Percentiles rank a stretch among this genome's conserved stretches.
Conservation (phyloP, 2,888 invertebrate genomes). For the Apantesis nais region DNA sequence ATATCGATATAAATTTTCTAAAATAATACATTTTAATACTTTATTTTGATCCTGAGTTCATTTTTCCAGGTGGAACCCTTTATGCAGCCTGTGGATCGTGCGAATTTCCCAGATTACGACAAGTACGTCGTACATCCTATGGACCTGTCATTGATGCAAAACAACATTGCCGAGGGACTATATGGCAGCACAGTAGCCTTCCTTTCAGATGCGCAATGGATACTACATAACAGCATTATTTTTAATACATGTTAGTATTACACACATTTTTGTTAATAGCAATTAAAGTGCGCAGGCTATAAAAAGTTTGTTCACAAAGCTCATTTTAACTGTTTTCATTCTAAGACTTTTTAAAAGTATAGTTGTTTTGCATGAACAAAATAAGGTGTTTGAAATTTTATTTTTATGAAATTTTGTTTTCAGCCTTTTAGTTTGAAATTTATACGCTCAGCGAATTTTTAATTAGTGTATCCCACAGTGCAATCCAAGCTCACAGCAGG, state of each 20-base stretch:
- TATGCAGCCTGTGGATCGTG: conserved; percentile 89
- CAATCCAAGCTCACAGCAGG: conserved; percentile 91
- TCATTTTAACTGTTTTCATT: too few species aligned
- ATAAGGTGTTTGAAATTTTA: neutral
- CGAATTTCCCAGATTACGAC: conserved; percentile 90
- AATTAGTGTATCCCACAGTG: conserved; percentile 73
- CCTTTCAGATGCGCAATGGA: conserved; percentile 96
- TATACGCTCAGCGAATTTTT: conserved; percentile 9
- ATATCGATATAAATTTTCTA: neutral
- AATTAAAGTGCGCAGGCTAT: neutral
- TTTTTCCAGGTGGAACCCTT: conserved; percentile 90
- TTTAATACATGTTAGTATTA: conserved; percentile 92
- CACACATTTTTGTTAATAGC: neutral
- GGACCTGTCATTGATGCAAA: conserved; percentile 91
- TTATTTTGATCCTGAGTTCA: neutral
- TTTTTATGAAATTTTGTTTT: neutral
- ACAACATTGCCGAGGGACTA: conserved; percentile 89
- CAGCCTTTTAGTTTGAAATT: neutral
- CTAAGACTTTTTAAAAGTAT: neutral
- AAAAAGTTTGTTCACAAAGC: too few species aligned
- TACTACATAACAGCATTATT: conserved; percentile 96
- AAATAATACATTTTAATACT: too few species aligned
- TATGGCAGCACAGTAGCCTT: conserved; percentile 96
- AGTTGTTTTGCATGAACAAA: neutral
- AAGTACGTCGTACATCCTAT: conserved; percentile 95